These are phyloP conservation scores for Acronicta leporina DNA, from an alignment of 2,888 invertebrate genomes.

Conservation along the genomic window DNA sequence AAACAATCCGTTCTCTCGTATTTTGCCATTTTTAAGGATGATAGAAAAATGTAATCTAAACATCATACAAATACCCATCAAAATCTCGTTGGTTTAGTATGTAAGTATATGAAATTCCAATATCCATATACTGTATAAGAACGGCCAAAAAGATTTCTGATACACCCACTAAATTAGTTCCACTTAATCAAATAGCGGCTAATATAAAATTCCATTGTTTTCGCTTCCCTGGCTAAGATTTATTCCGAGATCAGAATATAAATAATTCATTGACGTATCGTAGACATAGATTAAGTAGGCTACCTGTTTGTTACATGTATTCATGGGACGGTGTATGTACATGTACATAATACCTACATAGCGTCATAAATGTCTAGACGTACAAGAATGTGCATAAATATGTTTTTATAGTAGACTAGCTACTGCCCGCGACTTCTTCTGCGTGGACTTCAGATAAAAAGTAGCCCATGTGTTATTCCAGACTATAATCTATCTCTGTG, in stretches of 20 bases:
- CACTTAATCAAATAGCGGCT: slow-evolving; percentile 33
- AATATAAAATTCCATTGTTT: slow-evolving; percentile 52
- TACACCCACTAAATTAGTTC: slow-evolving; percentile 19
- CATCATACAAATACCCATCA: too few species aligned
- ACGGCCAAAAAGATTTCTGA: background rate
- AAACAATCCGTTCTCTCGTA: too few species aligned
- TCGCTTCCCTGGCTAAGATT: slow-evolving; percentile 54
- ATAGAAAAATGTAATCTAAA: too few species aligned
- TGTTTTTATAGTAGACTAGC: slow-evolving; percentile 13
- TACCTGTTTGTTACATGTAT: slow-evolving; percentile 62
- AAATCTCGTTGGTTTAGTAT: too few species aligned
- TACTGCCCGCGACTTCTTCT: too few species aligned
- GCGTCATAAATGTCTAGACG: slow-evolving; percentile 9
- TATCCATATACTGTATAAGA: too few species aligned
- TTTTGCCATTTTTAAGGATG: too few species aligned
- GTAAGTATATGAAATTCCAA: too few species aligned
- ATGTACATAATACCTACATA: slow-evolving; percentile 15
- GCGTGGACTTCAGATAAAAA: too few species aligned
- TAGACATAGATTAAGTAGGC: slow-evolving; percentile 50
- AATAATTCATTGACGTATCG: slow-evolving; percentile 71
- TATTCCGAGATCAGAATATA: slow-evolving; percentile 60
- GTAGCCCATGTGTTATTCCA: too few species aligned
- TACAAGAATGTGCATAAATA: slow-evolving; percentile 22
- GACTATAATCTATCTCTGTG: too few species aligned
- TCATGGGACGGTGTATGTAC: slow-evolving; percentile 54